These are phyloP conservation scores for Zeuzera pyrina DNA, from an alignment of 2,888 invertebrate species.

Conservation along the genomic window DNA sequence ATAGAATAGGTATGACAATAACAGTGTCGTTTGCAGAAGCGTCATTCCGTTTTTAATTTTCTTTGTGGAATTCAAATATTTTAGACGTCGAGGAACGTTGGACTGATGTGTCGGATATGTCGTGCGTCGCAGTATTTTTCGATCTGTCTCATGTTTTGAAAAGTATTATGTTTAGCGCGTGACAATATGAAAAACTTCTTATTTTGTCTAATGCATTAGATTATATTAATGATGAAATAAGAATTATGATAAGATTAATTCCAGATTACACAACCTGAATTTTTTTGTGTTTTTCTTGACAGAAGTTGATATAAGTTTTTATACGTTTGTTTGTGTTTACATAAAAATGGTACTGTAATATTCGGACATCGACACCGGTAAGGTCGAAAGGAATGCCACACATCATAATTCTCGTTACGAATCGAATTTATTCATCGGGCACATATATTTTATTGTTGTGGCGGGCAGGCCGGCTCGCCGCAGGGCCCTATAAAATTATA, in stretches of 20 bases:
- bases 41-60: too few species aligned
- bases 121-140: slow-evolving; percentile 34
- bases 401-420: slow-evolving; percentile 62
- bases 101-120: slow-evolving; percentile 23
- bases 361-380: slow-evolving; percentile 31
- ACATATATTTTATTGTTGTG: slow-evolving; percentile 61
- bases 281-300: too few species aligned
- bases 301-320: too few species aligned
- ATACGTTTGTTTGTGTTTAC: too few species aligned
- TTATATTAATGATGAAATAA: too few species aligned
- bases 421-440: slow-evolving; percentile 65
- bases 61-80: too few species aligned
- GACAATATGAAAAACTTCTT: slow-evolving; percentile 4
- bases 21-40: too few species aligned
- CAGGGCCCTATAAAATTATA: slow-evolving; percentile 69
- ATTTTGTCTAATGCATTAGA: background rate
- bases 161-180: slow-evolving; percentile 43
- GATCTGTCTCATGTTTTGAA: slow-evolving; percentile 58
- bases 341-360: too few species aligned
- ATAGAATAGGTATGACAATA: too few species aligned
- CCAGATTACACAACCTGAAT: too few species aligned
- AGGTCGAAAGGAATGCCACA: slow-evolving; percentile 42
- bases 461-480: slow-evolving; percentile 41
- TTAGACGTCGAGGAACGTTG: too few species aligned
- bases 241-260: too few species aligned